Conservation (phyloP, 2,888 invertebrate genomes). For the Tillus elongatus region DNA sequence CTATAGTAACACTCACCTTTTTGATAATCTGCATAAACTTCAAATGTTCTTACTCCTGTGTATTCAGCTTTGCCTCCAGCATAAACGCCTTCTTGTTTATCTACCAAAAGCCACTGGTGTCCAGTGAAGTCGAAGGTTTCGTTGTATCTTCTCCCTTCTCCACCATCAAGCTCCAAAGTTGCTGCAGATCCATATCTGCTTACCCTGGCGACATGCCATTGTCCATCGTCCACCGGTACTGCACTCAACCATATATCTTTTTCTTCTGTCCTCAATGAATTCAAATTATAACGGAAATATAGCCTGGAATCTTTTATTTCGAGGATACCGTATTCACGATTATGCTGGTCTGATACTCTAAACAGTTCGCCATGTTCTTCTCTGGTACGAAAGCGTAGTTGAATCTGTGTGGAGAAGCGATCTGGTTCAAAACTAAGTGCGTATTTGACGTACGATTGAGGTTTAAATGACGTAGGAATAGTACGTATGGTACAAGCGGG, state of each 20-base stretch:
- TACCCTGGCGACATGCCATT: slow-evolving; percentile 92
- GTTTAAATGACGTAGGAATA: slow-evolving; percentile 84
- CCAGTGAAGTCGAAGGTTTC: slow-evolving; percentile 85
- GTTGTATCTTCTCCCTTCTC: slow-evolving; percentile 87
- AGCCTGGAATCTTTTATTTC: slow-evolving; percentile 82
- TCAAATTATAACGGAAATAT: slow-evolving; percentile 87
- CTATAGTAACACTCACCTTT: slow-evolving; percentile 62
- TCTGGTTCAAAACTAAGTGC: slow-evolving; percentile 91
- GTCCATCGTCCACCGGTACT: slow-evolving; percentile 87
- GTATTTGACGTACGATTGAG: slow-evolving; percentile 94
- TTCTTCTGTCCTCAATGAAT: slow-evolving; percentile 83
- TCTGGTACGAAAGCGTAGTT: slow-evolving; percentile 86
- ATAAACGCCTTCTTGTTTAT: slow-evolving; percentile 90
- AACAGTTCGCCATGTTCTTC: slow-evolving; percentile 91
- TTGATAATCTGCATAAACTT: slow-evolving; percentile 90
- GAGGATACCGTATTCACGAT: slow-evolving; percentile 86
- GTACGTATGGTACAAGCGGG: slow-evolving; percentile 78
- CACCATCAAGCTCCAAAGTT: slow-evolving; percentile 86
- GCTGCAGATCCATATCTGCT: slow-evolving; percentile 89
- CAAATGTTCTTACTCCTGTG: slow-evolving; percentile 86
- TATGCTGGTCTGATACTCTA: slow-evolving; percentile 88
- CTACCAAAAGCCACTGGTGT: slow-evolving; percentile 86
- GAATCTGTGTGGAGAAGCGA: slow-evolving; percentile 84
- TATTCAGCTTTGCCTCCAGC: slow-evolving; percentile 94
- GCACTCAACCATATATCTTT: slow-evolving; percentile 83